phyloP scores from a whole-genome alignment of 2,888 invertebrate genomes.

The Nasonovia ribisnigri region DNA sequence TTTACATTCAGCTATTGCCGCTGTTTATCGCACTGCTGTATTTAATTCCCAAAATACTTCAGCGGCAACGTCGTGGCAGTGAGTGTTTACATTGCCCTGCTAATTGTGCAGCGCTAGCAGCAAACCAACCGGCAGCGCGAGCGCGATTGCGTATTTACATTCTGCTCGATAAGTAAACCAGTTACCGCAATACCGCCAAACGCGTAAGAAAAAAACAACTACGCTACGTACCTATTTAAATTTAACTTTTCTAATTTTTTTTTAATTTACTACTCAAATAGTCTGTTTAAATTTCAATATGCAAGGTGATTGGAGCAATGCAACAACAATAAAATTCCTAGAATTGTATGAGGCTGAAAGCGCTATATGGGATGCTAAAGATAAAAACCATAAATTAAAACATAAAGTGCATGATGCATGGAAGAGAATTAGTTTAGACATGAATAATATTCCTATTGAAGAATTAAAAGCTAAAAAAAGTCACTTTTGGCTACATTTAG shows the following conservation, averaged over 20 bases:
- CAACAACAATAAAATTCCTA: slow-evolving; percentile 1
- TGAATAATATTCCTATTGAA: slow-evolving; percentile 17
- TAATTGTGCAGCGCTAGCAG: slow-evolving; percentile 6
- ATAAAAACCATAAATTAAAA: slow-evolving; percentile 40
- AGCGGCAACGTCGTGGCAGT: slow-evolving; percentile 18
- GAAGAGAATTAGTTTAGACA: slow-evolving; percentile 31
- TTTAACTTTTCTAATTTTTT: background rate
- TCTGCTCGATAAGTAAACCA: background rate
- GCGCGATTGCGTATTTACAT: slow-evolving; percentile 34
- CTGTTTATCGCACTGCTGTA: slow-evolving; percentile 19
- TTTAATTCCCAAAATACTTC: slow-evolving; percentile 37
- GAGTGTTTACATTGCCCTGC: slow-evolving; percentile 35
- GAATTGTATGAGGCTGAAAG: slow-evolving; percentile 27
- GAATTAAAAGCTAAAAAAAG: slow-evolving; percentile 41
- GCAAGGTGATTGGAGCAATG: slow-evolving; percentile 35
- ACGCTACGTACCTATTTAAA: background rate
- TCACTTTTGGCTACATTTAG: slow-evolving; percentile 37
- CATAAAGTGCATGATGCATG: slow-evolving; percentile 32
- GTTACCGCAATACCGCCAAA: slow-evolving; percentile 14
- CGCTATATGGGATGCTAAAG: slow-evolving; percentile 21
- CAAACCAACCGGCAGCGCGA: slow-evolving; percentile 15
- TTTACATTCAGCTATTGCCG: slow-evolving; percentile 36
- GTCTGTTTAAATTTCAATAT: slow-evolving; percentile 8
- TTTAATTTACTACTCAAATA: background rate
- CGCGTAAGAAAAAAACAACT: no score